These are phyloP conservation scores for Scelioninae gen. 2 DNA, from an alignment of 2,888 invertebrate genomes.

Conservation along the genomic window DNA sequence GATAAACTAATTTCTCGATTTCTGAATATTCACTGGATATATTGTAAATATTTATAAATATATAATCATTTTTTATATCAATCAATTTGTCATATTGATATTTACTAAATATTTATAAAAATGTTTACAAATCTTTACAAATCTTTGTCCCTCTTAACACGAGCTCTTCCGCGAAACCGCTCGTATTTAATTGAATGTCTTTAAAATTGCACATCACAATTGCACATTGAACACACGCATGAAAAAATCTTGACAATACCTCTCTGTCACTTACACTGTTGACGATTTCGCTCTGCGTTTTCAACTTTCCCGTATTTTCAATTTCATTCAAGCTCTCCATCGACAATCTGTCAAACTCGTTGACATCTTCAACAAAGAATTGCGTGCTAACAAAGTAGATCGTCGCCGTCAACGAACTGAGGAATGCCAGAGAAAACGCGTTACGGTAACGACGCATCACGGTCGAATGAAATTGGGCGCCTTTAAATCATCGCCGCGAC, in stretches of 20 bases:
- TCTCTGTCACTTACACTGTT: conserved; percentile 26
- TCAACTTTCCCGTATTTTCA: conserved; percentile 46
- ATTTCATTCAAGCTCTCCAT: conserved; percentile 42
- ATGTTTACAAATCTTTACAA: too few species aligned
- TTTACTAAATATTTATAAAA: too few species aligned
- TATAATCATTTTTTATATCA: too few species aligned
- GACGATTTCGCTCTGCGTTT: conserved; percentile 26
- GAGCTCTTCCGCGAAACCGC: too few species aligned
- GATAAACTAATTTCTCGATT: too few species aligned
- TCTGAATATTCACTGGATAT: too few species aligned
- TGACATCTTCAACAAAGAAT: conserved; percentile 34
- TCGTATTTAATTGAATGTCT: too few species aligned
- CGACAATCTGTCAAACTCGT: conserved; percentile 51
- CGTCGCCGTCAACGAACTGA: conserved; percentile 63
- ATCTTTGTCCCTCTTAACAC: too few species aligned
- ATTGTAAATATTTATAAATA: too few species aligned
- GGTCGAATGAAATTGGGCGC: conserved; percentile 9
- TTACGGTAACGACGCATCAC: conserved; percentile 67
- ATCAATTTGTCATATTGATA: too few species aligned
- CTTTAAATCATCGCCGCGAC: conserved; percentile 30
- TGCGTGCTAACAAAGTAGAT: conserved; percentile 60
- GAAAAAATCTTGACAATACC: background rate
- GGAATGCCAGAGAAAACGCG: conserved; percentile 61
- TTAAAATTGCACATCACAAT: too few species aligned
- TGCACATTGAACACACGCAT: too few species aligned